Conservation (phyloP, 2,113 vertebrate species). For the Holacanthus passer region DNA sequence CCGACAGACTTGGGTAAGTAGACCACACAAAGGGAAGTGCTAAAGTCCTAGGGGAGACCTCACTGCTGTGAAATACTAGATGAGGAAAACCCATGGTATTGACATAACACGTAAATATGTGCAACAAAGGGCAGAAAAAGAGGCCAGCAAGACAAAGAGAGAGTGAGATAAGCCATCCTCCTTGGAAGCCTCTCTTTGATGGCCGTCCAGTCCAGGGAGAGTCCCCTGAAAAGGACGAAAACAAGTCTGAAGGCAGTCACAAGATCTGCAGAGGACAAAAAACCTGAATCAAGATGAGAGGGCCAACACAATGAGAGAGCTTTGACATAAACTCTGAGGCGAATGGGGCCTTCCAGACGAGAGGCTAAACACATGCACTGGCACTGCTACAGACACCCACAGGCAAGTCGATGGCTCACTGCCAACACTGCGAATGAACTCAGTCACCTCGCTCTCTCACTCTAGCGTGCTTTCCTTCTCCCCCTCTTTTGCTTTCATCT, state of each 20-base stretch:
- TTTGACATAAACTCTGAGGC: slow-evolving; percentile 80
- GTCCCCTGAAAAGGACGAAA: slow-evolving; percentile 61
- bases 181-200: slow-evolving; percentile 61
- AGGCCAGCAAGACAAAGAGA: slow-evolving; percentile 38
- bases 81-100: slow-evolving; percentile 20
- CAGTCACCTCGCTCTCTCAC: slow-evolving; percentile 79
- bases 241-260: slow-evolving; percentile 66
- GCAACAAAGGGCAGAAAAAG: slow-evolving; percentile 42
- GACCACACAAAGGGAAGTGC: slow-evolving; percentile 15
- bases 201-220: slow-evolving; percentile 47
- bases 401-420: slow-evolving; percentile 79
- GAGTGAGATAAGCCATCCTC: slow-evolving; percentile 50
- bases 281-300: slow-evolving; percentile 74
- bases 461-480: slow-evolving; percentile 60
- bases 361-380: slow-evolving; percentile 86
- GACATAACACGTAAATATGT: slow-evolving; percentile 29
- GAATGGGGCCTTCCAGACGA: slow-evolving; percentile 81
- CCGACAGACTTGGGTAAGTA: slow-evolving; percentile 32
- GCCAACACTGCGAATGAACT: slow-evolving; percentile 84
- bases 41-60: slow-evolving; percentile 7
- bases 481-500: slow-evolving; percentile 60
- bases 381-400: slow-evolving; percentile 85
- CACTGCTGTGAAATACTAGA: slow-evolving; percentile 15
- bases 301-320: slow-evolving; percentile 75
- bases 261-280: slow-evolving; percentile 61